Evolutionary conservation across 2,113 vertebrate genomes (phyloP).

Genomic region (Epinephelus cyanopodus): DNA sequence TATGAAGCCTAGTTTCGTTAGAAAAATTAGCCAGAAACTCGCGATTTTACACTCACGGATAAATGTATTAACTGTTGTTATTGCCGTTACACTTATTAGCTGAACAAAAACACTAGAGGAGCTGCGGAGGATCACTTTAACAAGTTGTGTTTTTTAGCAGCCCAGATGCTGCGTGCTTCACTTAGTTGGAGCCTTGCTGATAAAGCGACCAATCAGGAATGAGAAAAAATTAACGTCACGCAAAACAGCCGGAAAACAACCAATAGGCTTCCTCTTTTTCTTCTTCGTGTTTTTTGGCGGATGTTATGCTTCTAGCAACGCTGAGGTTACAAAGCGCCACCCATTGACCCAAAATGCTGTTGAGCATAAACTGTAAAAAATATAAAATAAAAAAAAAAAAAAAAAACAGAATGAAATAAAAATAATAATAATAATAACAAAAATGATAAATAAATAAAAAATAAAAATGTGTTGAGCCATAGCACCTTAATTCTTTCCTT

Average conservation of each 20-base stretch:
- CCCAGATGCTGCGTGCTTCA: background rate
- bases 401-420: too few species aligned
- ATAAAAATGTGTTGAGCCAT: too few species aligned
- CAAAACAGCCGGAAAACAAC: background rate
- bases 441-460: too few species aligned
- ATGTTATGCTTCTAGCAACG: background rate
- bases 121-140: too few species aligned
- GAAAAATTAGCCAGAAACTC: background rate
- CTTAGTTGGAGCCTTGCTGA: too few species aligned
- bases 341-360: background rate
- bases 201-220: constrained; percentile 19
- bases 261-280: background rate
- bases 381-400: too few species aligned
- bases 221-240: background rate
- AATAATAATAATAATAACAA: too few species aligned
- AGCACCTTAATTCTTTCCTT: background rate
- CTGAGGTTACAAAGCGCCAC: background rate
- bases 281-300: background rate
- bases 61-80: background rate
- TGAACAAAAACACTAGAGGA: too few species aligned
- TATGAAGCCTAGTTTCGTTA: background rate
- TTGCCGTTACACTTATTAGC: background rate
- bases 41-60: background rate
- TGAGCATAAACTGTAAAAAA: background rate
- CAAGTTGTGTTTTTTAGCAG: too few species aligned